A percentile compares a stretch with the other conserved stretches of the same genome.
These are phyloP conservation scores for Cirrhinus molitorella DNA, from an alignment of 2,797 vertebrate species.

Conservation along the genomic window DNA sequence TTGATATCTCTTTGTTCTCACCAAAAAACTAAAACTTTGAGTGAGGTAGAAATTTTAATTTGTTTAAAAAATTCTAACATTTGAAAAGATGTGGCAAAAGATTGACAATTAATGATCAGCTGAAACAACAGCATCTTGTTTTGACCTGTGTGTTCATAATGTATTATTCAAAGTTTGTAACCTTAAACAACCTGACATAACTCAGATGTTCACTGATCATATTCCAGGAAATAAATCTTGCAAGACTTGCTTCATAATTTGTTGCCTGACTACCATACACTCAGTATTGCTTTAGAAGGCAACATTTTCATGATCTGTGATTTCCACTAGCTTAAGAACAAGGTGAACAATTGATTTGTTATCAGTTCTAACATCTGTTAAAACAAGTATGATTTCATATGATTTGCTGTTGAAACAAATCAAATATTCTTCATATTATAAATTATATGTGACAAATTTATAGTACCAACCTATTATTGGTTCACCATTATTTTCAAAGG, in stretches of 20 bases:
- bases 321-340: neutral
- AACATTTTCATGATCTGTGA: no score
- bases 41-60: neutral
- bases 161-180: no score
- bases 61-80: no score
- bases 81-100: no score
- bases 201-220: no score
- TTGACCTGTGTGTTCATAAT: no score
- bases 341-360: neutral
- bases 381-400: neutral
- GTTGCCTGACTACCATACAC: neutral
- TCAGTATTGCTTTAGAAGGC: neutral
- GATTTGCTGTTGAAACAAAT: neutral
- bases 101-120: no score
- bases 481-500: no score
- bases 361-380: neutral
- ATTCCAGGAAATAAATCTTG: neutral
- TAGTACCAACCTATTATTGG: no score
- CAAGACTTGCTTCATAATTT: neutral
- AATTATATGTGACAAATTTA: neutral
- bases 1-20: neutral
- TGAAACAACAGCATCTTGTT: no score
- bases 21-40: neutral
- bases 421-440: no score
- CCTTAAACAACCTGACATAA: neutral